Evolutionary conservation across 2,797 vertebrate genomes (phyloP).

Genomic region (Balearica regulorum): DNA sequence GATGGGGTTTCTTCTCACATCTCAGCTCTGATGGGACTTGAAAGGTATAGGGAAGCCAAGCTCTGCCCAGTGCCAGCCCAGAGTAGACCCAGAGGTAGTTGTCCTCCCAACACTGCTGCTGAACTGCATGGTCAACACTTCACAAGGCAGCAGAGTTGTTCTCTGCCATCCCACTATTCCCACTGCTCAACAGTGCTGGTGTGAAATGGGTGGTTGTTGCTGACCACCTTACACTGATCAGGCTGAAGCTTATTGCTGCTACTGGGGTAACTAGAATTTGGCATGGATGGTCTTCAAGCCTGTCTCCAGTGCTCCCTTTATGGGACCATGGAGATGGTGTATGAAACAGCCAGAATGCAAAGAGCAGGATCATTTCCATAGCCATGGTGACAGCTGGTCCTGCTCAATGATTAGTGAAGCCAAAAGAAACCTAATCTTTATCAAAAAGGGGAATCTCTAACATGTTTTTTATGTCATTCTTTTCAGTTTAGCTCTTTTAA

Average conservation of each 20-base stretch:
- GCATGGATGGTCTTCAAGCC: neutral
- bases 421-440: neutral
- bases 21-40: neutral
- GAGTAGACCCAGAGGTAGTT: neutral
- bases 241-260: neutral
- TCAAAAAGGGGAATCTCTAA: neutral
- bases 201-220: neutral
- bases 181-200: neutral
- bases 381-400: neutral
- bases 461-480: neutral
- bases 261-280: neutral
- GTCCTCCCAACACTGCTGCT: neutral
- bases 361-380: neutral
- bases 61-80: neutral
- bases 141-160: neutral
- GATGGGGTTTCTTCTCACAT: neutral
- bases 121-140: neutral
- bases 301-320: neutral
- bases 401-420: neutral
- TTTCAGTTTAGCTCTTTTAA: neutral
- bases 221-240: neutral
- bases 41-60: neutral
- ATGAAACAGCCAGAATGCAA: neutral
- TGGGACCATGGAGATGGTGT: neutral
- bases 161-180: neutral